A percentile compares a stretch with the other conserved stretches of the same genome.
Conservation (phyloP, 2,888 invertebrate species). For the Drosophila silvestris region DNA sequence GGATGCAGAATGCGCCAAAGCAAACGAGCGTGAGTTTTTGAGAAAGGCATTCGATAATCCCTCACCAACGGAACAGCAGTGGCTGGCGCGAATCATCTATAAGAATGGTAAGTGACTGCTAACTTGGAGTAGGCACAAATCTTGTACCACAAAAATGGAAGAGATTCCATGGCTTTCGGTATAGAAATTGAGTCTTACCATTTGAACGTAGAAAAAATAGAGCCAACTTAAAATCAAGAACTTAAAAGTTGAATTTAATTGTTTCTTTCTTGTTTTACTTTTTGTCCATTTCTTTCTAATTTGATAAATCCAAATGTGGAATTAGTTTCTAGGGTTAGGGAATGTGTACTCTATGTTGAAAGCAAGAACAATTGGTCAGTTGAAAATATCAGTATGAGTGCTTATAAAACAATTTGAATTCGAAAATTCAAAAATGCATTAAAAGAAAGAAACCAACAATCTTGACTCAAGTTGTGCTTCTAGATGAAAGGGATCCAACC, state of each 20-base stretch:
- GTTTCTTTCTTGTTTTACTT: background rate
- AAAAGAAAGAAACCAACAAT: background rate
- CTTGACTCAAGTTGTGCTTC: background rate
- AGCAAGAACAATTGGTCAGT: background rate
- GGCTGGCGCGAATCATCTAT: constrained; percentile 60
- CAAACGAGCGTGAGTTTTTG: constrained; percentile 42
- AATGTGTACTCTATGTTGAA: background rate
- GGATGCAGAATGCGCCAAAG: constrained; percentile 42
- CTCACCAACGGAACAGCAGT: constrained; percentile 64
- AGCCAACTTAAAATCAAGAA: background rate
- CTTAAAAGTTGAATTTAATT: background rate
- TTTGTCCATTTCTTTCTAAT: background rate
- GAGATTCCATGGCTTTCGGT: background rate
- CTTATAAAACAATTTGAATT: background rate
- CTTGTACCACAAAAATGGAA: background rate
- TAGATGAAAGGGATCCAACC: background rate
- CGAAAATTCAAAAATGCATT: background rate
- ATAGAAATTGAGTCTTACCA: background rate
- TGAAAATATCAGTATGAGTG: background rate
- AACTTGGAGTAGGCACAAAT: background rate
- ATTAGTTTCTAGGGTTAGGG: background rate
- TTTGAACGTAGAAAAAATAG: background rate
- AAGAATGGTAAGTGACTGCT: constrained; percentile 38
- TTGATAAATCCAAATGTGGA: background rate
- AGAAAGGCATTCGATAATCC: constrained; percentile 28